Conservation (phyloP, 2,888 invertebrate species). For the Lepetodrilus schrolli region DNA sequence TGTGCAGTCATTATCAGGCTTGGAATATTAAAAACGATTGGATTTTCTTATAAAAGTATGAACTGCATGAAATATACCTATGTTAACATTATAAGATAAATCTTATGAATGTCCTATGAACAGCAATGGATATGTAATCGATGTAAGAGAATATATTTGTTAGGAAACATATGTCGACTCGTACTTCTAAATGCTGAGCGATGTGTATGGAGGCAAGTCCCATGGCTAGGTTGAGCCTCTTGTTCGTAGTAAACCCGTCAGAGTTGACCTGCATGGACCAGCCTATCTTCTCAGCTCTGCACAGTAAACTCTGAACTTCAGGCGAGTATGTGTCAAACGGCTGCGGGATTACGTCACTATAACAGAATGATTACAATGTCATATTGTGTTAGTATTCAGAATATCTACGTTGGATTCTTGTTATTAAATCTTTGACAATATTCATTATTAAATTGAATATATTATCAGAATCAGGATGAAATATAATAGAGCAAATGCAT, state of each 20-base stretch:
- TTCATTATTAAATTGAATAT: neutral
- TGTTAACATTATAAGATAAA: too few relatives aligned
- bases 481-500: too few relatives aligned
- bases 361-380: too few relatives aligned
- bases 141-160: too few relatives aligned
- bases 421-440: neutral
- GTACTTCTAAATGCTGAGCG: slow-evolving; percentile 66
- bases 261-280: slow-evolving; percentile 63
- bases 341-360: slow-evolving; percentile 55
- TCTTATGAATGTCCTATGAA: too few relatives aligned
- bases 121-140: too few relatives aligned
- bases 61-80: too few relatives aligned
- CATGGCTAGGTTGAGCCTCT: slow-evolving; percentile 68
- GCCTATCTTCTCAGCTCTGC: slow-evolving; percentile 64
- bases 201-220: slow-evolving; percentile 70
- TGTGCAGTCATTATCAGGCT: too few relatives aligned
- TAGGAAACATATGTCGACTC: too few relatives aligned
- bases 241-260: slow-evolving; percentile 66
- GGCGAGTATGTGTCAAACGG: slow-evolving; percentile 47
- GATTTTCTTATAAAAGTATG: too few relatives aligned
- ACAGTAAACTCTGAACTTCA: slow-evolving; percentile 57
- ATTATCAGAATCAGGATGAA: neutral
- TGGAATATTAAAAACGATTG: too few relatives aligned
- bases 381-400: too few relatives aligned
- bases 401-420: neutral